Evolutionary conservation across 2,797 vertebrate genomes (phyloP).

Genomic region (Poecilia gillii): DNA sequence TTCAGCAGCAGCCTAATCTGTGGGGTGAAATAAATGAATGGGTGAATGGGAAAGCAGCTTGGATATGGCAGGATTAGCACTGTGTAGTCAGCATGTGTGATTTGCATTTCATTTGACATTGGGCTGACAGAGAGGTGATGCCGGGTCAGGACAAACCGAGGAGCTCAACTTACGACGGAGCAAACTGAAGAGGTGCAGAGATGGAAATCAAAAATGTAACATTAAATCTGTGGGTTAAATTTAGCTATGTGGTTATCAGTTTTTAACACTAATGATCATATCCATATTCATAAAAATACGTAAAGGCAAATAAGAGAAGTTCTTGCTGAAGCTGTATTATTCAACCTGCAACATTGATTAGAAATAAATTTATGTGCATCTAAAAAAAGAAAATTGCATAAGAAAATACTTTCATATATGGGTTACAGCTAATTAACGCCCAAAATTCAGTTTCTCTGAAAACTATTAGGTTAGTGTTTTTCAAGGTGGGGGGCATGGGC

Average conservation of each 20-base stretch:
- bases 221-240: conserved; percentile 20
- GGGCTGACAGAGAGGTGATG: conserved; percentile 62
- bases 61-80: conserved; percentile 63
- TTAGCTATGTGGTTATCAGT: not conserved
- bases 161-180: conserved; percentile 55
- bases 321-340: not conserved
- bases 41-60: conserved; percentile 51
- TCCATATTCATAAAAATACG: conserved; percentile 52
- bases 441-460: not conserved
- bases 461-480: not conserved
- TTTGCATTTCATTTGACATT: conserved; percentile 72
- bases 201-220: conserved; percentile 1
- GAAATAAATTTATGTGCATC: not conserved
- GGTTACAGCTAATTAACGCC: not conserved
- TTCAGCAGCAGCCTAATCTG: conserved; percentile 58
- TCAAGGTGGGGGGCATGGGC: too few relatives aligned
- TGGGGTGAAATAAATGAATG: conserved; percentile 48
- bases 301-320: conserved; percentile 29
- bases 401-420: not conserved
- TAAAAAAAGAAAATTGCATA: not conserved
- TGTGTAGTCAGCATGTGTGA: conserved; percentile 45
- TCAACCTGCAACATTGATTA: not conserved
- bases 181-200: not conserved
- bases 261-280: conserved; percentile 28
- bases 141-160: conserved; percentile 59